Percentiles rank a stretch among this genome's conserved stretches.
phyloP scores from a whole-genome alignment of 2,888 invertebrate genomes.

The Lepidocyrtoides sp. region DNA sequence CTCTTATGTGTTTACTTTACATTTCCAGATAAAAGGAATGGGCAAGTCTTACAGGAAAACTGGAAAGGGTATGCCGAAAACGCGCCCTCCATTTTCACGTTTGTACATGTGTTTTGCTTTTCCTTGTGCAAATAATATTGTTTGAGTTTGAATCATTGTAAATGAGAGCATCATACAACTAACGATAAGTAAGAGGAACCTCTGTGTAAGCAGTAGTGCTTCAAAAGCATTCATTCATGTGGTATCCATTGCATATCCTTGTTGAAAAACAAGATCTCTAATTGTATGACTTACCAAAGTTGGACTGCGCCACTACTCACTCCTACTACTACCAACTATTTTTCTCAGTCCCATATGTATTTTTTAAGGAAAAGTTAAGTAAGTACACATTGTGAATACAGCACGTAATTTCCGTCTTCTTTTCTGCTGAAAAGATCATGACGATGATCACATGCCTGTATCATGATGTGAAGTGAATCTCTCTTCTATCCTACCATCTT shows the following conservation, averaged over 20 bases:
- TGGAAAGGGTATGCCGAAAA: not conserved
- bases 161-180: too few relatives aligned
- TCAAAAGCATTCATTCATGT: not conserved
- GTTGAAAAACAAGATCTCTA: slow-evolving; percentile 1
- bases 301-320: not conserved
- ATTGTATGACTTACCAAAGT: slow-evolving; percentile 25
- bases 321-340: too few relatives aligned
- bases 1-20: slow-evolving; percentile 38
- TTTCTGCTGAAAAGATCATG: slow-evolving; percentile 26
- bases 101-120: not conserved
- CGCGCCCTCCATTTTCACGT: not conserved
- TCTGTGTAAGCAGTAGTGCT: too few relatives aligned
- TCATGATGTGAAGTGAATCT: not conserved
- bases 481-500: not conserved
- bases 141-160: slow-evolving; percentile 12
- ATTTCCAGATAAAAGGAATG: slow-evolving; percentile 6
- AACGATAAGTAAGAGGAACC: too few relatives aligned
- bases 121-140: slow-evolving; percentile 2
- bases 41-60: not conserved
- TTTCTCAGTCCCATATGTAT: slow-evolving; percentile 17
- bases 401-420: slow-evolving; percentile 40
- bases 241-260: not conserved
- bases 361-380: not conserved
- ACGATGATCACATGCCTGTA: not conserved
- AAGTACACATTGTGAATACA: slow-evolving; percentile 28